phyloP scores from a whole-genome alignment of 1,140 invertebrate genomes.

The Sweltsa coloradensis region DNA sequence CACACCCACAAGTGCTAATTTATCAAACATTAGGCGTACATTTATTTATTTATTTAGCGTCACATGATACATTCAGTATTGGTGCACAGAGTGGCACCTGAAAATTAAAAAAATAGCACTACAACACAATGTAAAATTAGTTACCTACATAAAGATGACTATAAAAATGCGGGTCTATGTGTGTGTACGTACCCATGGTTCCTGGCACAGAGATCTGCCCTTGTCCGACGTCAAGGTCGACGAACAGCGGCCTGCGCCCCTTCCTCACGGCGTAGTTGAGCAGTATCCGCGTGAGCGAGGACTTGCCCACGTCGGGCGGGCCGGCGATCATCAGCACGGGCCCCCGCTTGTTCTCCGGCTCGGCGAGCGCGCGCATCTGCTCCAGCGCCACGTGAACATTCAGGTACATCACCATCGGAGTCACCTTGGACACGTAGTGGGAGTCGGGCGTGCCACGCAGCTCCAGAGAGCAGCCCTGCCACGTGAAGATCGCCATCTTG shows the following conservation, averaged over 20 bases:
- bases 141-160: no score
- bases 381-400: slow-evolving; percentile 93
- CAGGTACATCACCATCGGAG: slow-evolving; percentile 88
- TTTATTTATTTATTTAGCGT: no score
- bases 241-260: slow-evolving; percentile 74
- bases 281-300: slow-evolving; percentile 77
- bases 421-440: slow-evolving; percentile 89
- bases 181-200: slow-evolving; percentile 53
- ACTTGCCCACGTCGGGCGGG: slow-evolving; percentile 93
- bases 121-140: no score
- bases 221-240: slow-evolving; percentile 95
- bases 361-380: slow-evolving; percentile 64
- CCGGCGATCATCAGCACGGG: slow-evolving; percentile 87
- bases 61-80: no score
- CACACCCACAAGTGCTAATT: no score
- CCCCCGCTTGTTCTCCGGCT: slow-evolving; percentile 58
- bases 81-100: no score
- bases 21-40: no score
- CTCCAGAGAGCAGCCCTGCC: slow-evolving; percentile 82
- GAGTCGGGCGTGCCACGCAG: slow-evolving; percentile 80
- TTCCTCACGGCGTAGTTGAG: slow-evolving; percentile 89
- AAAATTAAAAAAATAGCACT: no score
- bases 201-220: slow-evolving; percentile 87
- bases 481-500: slow-evolving; percentile 93
- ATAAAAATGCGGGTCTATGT: not conserved